Conservation (phyloP, 1,140 invertebrate species). For the Hyles vespertilio region DNA sequence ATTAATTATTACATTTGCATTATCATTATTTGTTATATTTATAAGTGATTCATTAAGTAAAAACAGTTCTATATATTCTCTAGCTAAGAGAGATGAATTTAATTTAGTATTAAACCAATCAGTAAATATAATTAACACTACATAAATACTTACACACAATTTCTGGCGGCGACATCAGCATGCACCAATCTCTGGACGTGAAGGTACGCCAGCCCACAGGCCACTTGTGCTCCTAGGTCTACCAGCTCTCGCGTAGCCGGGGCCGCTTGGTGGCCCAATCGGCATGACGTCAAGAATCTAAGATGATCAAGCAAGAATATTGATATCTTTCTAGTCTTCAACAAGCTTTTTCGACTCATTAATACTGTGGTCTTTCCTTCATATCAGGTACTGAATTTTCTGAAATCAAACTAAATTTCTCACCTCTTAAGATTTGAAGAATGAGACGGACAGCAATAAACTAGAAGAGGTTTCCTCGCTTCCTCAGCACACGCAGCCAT, state of each 20-base stretch:
- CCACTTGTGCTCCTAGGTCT: slow-evolving; percentile 91
- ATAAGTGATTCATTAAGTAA: too few species aligned
- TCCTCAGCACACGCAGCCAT: slow-evolving; percentile 88
- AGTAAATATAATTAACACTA: too few species aligned
- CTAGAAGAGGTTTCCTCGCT: slow-evolving; percentile 83
- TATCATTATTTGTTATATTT: too few species aligned
- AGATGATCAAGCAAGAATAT: not conserved
- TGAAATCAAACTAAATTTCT: not conserved
- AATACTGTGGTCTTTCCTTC: too few species aligned
- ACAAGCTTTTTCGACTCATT: too few species aligned
- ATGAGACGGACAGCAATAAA: slow-evolving; percentile 87
- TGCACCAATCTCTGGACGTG: slow-evolving; percentile 93
- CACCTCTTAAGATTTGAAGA: slow-evolving; percentile 92
- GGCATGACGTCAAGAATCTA: slow-evolving; percentile 81
- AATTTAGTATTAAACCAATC: too few species aligned
- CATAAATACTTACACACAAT: slow-evolving; percentile 78
- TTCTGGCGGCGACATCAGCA: slow-evolving; percentile 92
- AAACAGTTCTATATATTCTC: too few species aligned
- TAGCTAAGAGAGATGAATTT: too few species aligned
- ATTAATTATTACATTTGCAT: too few species aligned
- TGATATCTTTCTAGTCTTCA: not conserved
- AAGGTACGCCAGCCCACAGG: slow-evolving; percentile 91
- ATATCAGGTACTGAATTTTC: too few species aligned
- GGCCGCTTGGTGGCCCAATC: slow-evolving; percentile 75
- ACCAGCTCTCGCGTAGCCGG: slow-evolving; percentile 90